These are phyloP conservation scores for Hypselothyrea guttata DNA, from an alignment of 2,888 invertebrate genomes.

Conservation along the genomic window DNA sequence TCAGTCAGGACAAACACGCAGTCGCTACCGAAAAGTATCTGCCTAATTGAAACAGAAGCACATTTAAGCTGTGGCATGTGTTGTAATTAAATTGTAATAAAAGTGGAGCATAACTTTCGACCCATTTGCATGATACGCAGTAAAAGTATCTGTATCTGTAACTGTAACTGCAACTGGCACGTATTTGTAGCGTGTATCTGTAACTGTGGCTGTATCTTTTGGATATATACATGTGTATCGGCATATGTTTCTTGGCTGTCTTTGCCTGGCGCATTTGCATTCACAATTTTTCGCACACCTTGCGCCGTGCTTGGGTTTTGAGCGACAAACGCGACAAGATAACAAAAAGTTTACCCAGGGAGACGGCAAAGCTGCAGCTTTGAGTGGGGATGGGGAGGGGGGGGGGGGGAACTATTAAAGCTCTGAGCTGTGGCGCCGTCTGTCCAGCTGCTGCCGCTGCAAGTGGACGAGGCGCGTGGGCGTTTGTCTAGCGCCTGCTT, in stretches of 20 bases:
- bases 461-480: slow-evolving; percentile 68
- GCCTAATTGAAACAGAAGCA: no score
- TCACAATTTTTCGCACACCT: slow-evolving; percentile 61
- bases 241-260: slow-evolving; percentile 25
- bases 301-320: slow-evolving; percentile 56
- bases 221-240: slow-evolving; percentile 8
- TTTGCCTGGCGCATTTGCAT: slow-evolving; percentile 35
- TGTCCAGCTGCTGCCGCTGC: slow-evolving; percentile 40
- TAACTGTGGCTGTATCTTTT: slow-evolving; percentile 13
- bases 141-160: slow-evolving; percentile 15
- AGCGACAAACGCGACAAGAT: slow-evolving; percentile 72
- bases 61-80: not conserved
- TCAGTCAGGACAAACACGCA: no score
- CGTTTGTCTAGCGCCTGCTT: slow-evolving; percentile 68
- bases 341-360: slow-evolving; percentile 49
- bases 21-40: no score
- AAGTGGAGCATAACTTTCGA: slow-evolving; percentile 27
- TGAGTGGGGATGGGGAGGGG: slow-evolving; percentile 7
- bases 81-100: slow-evolving; percentile 13
- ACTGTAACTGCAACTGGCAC: slow-evolving; percentile 8
- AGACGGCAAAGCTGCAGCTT: slow-evolving; percentile 4
- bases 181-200: slow-evolving; percentile 5
- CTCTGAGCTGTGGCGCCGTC: slow-evolving; percentile 46
- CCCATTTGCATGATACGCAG: slow-evolving; percentile 44
- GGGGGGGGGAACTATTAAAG: slow-evolving; percentile 51